Conservation (phyloP, 2,888 invertebrate genomes). For the Hermaeophaga mercurialis region DNA sequence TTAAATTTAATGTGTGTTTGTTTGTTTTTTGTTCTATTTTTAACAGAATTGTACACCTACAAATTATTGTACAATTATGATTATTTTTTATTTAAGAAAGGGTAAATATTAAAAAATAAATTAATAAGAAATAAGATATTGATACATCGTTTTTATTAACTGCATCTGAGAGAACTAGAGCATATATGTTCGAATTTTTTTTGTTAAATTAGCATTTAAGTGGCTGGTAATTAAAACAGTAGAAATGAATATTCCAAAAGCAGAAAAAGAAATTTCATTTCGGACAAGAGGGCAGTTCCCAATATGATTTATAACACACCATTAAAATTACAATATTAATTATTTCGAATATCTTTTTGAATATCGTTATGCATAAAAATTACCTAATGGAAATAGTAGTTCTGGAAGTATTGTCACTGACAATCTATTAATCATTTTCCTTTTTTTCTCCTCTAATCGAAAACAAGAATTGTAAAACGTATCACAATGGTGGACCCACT, state of each 20-base stretch:
- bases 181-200: too few species aligned
- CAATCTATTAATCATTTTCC: slow-evolving; percentile 14
- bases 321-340: slow-evolving; percentile 37
- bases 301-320: slow-evolving; percentile 33
- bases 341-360: slow-evolving; percentile 30
- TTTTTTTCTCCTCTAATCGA: slow-evolving; percentile 7
- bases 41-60: too few species aligned
- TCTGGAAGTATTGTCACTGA: slow-evolving; percentile 9
- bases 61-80: too few species aligned
- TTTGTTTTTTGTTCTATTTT: too few species aligned
- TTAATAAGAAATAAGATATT: too few species aligned
- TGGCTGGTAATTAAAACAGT: not conserved
- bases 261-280: slow-evolving; percentile 1
- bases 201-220: too few species aligned
- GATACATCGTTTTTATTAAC: too few species aligned
- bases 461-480: slow-evolving; percentile 1
- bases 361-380: slow-evolving; percentile 30
- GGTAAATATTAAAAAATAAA: too few species aligned
- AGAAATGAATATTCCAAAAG: slow-evolving; percentile 5
- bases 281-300: slow-evolving; percentile 8
- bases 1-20: too few species aligned
- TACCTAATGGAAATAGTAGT: slow-evolving; percentile 24
- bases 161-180: too few species aligned
- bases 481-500: not conserved
- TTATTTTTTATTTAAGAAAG: too few species aligned